Evolutionary conservation across 1,140 invertebrate species (phyloP).

Genomic region (Heliconius melpomene): DNA sequence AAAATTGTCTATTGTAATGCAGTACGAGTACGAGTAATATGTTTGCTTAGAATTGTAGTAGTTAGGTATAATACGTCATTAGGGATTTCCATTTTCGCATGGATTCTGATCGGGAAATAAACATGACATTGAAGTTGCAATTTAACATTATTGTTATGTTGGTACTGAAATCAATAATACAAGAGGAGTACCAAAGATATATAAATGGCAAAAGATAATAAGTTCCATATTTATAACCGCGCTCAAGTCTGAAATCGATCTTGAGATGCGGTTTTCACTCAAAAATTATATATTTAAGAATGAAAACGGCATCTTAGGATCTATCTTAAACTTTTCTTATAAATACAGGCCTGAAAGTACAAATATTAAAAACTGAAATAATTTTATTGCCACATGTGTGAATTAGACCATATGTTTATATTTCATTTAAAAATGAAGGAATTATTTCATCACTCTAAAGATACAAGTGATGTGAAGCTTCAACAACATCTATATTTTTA

Average conservation of each 20-base stretch:
- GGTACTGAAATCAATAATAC: no score
- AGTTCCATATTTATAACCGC: no score
- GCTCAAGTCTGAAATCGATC: no score
- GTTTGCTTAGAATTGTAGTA: not conserved
- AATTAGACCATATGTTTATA: constrained; percentile 18
- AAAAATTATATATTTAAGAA: not conserved
- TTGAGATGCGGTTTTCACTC: no score
- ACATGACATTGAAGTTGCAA: not conserved
- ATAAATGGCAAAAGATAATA: no score
- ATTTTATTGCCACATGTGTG: not conserved
- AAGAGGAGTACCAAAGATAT: no score
- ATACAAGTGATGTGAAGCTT: constrained; percentile 8
- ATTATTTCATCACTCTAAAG: not conserved
- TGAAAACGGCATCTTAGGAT: not conserved
- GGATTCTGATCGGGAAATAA: not conserved
- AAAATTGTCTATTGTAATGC: no score
- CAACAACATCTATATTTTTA: constrained; percentile 6
- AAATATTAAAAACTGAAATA: not conserved
- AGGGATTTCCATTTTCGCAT: constrained; percentile 9
- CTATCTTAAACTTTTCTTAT: no score
- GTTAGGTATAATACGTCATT: not conserved
- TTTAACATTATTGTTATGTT: not conserved
- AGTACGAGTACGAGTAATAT: constrained; percentile 1
- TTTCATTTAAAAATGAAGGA: not conserved
- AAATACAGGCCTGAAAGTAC: no score